Evolutionary conservation across 2,888 invertebrate species (phyloP), one percentile per base, ranked within the genome.

Genomic region (Drosophila subsilvestris): DNA sequence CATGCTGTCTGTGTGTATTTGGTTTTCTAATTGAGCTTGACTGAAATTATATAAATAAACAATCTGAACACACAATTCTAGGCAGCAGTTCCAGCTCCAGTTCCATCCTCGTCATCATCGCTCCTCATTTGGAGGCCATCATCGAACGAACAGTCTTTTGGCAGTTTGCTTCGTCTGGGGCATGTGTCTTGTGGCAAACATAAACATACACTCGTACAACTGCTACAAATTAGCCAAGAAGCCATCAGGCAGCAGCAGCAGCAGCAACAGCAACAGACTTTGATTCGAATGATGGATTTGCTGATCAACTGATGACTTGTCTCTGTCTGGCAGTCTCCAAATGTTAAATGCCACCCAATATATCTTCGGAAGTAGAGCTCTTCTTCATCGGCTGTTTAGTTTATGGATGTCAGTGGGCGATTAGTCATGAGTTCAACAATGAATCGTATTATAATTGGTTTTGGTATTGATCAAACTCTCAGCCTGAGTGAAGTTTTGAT

Each of bases 1-100:
- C 14, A 14, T 37, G 37, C 37, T 37, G 37, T 37, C 37, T 37
- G 37, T 67, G 57, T 72, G 57, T 70, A 44, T 69, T 55, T 75
- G 74, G 66, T 50, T 56, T 79, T 88, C 86, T 83, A 83, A 83
- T 88, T 86, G 86, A 83, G 83, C 83, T 83, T 83, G 83, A 83
- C 83, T 83, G 88, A 66, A 88, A 75, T 88, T 88, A 80, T 82
- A 83, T 83, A 83, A 83, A 83, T 83, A 83, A 83, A 83, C 83
- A 83, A 83, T 2, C 37, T 2, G 37, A 75, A 74, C 27, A 25
- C 68, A 18, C 9, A 62, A 37, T 47, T 53, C 54, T 49, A 57
- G 51, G 37, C 47, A 44, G 44, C 32, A 32, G 12, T 32, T 32
- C 32, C 32, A 32, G 32, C 4, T 25, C 67, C 20, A 17, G 7